A percentile compares a stretch with the other conserved stretches of the same genome.
Conservation (phyloP, 2,113 vertebrate genomes). For the Vulpes lagopus region DNA sequence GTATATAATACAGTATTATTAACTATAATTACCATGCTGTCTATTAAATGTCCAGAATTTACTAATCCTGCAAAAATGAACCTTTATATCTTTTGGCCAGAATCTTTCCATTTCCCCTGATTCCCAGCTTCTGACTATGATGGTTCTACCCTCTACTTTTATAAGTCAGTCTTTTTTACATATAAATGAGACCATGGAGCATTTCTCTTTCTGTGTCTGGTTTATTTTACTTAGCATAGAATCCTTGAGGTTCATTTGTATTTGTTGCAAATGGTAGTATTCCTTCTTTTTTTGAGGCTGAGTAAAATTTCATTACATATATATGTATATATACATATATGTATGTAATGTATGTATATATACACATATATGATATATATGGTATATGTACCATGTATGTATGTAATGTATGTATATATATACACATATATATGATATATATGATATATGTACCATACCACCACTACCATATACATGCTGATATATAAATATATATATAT, state of each 20-base stretch:
- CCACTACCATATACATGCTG: too few relatives aligned
- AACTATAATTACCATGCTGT: not conserved
- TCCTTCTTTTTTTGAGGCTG: not conserved
- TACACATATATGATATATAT: too few relatives aligned
- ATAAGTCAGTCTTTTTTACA: not conserved
- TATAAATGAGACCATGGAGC: not conserved
- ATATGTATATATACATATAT: not conserved
- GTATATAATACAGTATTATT: not conserved
- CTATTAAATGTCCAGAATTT: not conserved
- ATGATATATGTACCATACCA: too few relatives aligned
- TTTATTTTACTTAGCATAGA: not conserved
- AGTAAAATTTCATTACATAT: not conserved
- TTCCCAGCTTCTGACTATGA: not conserved
- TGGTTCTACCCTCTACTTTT: not conserved
- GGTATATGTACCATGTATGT: too few relatives aligned
- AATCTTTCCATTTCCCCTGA: not conserved
- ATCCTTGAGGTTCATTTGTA: not conserved
- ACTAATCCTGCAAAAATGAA: not conserved
- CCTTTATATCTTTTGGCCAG: not conserved
- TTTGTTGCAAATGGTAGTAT: not conserved
- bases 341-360: too few relatives aligned
- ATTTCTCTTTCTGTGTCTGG: not conserved
- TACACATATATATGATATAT: too few relatives aligned
- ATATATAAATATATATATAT: too few relatives aligned
- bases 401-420: too few relatives aligned